Evolutionary conservation across 2,113 vertebrate genomes (phyloP), one percentile per base, ranked within the genome.

Genomic region (Scolopax mira): DNA sequence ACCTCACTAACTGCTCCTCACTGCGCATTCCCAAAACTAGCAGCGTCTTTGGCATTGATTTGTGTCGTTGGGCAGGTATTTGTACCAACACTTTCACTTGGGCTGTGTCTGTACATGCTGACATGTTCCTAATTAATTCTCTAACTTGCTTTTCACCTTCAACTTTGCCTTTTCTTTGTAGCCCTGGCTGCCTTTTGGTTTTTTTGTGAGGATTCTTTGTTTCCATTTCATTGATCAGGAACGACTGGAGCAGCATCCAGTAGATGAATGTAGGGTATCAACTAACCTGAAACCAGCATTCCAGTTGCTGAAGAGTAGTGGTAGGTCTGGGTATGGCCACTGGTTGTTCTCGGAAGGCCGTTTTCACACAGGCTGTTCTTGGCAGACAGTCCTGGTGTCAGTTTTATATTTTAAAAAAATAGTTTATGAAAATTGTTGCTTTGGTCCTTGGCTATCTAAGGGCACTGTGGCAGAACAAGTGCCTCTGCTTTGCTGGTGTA

Each of bases 301-400:
- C 1, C 24, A 21, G 21, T 18, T 58, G 65, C n/a, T 83, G 72
- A 39, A 62, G 58, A 6, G 1, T 55, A 24, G 48, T 3, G 14
- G 44, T 66, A 22, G 55, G 62, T 37, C 49, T 44, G 52, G 81
- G 61, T 39, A 11, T 7, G 35, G 92, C 51, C 18, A 31, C 57
- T 18, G 61, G 33, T 70, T 69, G 33, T 61, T 89, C n/a, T 85
- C 79, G 65, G 81, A 23, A 64, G 90, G 79, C 72, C 57, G 78
- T 92, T 93, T 92, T 92, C 78, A 79, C 44, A 61, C 44, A 79
- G 70, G 30, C 81, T 85, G 66, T 57, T 75, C 78, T 18, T 90
- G 75, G 31, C 85, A 96, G 92, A 78, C 94, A 86, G 85, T 86
- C 72, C 31, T 25, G 6, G 23, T 86, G 79, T 62, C 79, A 93